A percentile compares a stretch with the other conserved stretches of the same genome.
Evolutionary conservation across 2,797 vertebrate species (phyloP).

Genomic region (Poecilia picta): DNA sequence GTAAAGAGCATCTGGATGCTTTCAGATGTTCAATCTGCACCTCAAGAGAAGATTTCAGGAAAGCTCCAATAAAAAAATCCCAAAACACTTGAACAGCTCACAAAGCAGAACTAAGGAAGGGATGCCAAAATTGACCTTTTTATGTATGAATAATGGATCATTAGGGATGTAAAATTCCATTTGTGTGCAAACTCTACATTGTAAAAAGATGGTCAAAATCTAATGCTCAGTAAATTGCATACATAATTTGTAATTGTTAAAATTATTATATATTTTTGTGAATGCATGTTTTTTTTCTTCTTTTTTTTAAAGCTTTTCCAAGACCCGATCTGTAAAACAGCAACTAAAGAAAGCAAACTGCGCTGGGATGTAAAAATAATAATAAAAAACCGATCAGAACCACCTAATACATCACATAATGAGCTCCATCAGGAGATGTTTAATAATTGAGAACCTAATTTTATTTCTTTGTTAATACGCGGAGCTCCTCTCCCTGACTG

Average conservation of each 20-base stretch:
- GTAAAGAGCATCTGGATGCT: neutral
- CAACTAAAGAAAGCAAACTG: neutral
- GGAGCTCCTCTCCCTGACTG: constrained; percentile 14
- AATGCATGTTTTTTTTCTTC: neutral
- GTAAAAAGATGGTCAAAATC: neutral
- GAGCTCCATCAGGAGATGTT: constrained; percentile 42
- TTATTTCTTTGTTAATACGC: constrained; percentile 55
- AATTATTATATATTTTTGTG: neutral
- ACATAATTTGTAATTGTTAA: neutral
- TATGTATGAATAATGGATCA: neutral
- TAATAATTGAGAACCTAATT: constrained; percentile 68
- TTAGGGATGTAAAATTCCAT: neutral
- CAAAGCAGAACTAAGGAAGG: neutral
- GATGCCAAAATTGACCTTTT: neutral
- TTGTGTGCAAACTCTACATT: neutral
- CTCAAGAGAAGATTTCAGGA: neutral
- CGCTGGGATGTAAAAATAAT: neutral
- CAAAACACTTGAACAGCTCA: neutral
- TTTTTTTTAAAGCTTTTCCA: neutral
- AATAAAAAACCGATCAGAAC: constrained; percentile 30
- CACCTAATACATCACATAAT: constrained; percentile 29
- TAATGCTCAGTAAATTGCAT: neutral
- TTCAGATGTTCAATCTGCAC: neutral
- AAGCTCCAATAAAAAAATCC: neutral
- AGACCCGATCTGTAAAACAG: neutral